Evolutionary conservation across 1,140 invertebrate genomes (phyloP), one percentile per base, ranked within the genome.

Genomic region (Aphaenogaster rudis): DNA sequence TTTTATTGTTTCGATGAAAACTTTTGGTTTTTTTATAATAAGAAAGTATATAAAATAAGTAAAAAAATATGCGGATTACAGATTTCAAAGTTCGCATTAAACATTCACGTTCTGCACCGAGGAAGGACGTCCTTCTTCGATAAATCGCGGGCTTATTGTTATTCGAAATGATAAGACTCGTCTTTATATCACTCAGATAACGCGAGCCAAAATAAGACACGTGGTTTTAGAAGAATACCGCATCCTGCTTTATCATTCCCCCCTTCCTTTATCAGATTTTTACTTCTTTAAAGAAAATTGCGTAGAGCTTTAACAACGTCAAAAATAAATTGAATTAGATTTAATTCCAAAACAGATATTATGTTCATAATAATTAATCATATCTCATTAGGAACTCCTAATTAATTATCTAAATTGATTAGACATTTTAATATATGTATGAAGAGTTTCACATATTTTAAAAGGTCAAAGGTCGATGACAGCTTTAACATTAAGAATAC

Each of bases 211-310:
- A 64, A 79, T 79, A 28, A 66, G 17, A 4, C 28, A 4, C 17
- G 59, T 21, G 42, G 59, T 79, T 78, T 78, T 48, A 28, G 17
- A 66, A 79, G 39, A 11, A 45, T n/a, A 66, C 59, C 59, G 15
- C 77, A 66, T 79, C 77, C 77, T 79, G 45, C 33, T 64, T 64
- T 48, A 78, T 78, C 76, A 33, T 64, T 28, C 28, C 28, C 28
- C 28, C 6, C 8, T 64, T 50, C 7, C 3, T 64, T 78, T 45
- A 45, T 45, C 54, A 66, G 28, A 79, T 79, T 66, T n/a, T 79
- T n/a, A 66, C 8, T 48, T 48, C 5, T 63, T 78, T 7, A 36
- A 66, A 33, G 2, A 39, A 76, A 76, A 57, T 76, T 39, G 57
- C 11, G 11, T 59, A n/a, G 13, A 76, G 9, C 3, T 36, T 7